A percentile compares a stretch with the other conserved stretches of the same genome.
phyloP scores from a whole-genome alignment of 2,888 invertebrate genomes.

The Gasteruption jaculator region DNA sequence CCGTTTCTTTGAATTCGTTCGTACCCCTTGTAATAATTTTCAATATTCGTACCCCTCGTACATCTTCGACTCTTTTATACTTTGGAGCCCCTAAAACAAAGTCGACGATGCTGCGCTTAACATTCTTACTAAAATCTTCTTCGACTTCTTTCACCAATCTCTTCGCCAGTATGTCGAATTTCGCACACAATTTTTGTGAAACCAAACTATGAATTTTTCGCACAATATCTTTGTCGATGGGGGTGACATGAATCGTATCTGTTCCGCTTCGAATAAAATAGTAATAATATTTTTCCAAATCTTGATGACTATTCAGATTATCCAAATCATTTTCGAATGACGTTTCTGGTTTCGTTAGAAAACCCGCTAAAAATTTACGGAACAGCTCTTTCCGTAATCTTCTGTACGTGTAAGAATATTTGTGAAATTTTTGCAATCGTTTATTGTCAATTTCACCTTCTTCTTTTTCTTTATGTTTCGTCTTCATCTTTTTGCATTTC shows the following conservation, averaged over 20 bases:
- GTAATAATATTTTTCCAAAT: constrained; percentile 75
- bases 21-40: constrained; percentile 1
- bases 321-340: constrained; percentile 51
- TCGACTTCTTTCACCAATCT: constrained; percentile 73
- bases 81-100: constrained; percentile 79
- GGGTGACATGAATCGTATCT: constrained; percentile 83
- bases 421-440: constrained; percentile 12
- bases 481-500: constrained; percentile 51
- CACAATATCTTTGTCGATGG: constrained; percentile 71
- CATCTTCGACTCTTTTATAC: constrained; percentile 21
- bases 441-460: constrained; percentile 1
- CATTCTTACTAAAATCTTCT: constrained; percentile 79
- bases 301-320: constrained; percentile 61
- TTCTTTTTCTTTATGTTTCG: constrained; percentile 21
- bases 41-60: not conserved
- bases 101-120: constrained; percentile 89
- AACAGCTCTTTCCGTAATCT: constrained; percentile 76
- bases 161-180: constrained; percentile 59
- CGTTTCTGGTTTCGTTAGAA: constrained; percentile 63
- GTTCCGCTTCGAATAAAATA: constrained; percentile 88
- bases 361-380: constrained; percentile 70
- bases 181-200: constrained; percentile 57
- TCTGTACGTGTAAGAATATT: constrained; percentile 64
- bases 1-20: constrained; percentile 34
- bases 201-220: constrained; percentile 63